A percentile compares a stretch with the other conserved stretches of the same genome.
These are phyloP conservation scores for Trachelipus rathkii DNA, from an alignment of 1,140 invertebrate species.

Conservation along the genomic window DNA sequence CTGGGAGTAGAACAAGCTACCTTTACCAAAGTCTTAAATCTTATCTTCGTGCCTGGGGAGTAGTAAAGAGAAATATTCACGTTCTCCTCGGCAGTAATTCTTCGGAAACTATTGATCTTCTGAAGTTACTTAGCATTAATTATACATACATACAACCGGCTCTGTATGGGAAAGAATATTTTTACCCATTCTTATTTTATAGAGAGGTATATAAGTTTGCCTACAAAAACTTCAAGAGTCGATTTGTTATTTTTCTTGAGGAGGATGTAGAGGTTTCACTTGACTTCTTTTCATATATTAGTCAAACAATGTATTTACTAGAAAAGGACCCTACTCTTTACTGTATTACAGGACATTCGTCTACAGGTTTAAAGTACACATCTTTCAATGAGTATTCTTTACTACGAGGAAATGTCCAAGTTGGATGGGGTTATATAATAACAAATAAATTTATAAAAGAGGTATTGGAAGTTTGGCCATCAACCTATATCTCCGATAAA, in stretches of 20 bases:
- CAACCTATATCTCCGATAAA: not conserved
- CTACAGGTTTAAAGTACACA: not conserved
- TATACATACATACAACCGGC: not conserved
- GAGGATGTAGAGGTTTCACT: slow-evolving; percentile 24
- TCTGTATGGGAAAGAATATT: not conserved
- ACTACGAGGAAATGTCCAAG: slow-evolving; percentile 17
- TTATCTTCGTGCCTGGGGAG: not conserved
- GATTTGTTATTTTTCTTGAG: slow-evolving; percentile 17
- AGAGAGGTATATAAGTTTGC: slow-evolving; percentile 20
- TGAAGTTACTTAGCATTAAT: not conserved
- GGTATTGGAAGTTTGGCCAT: not conserved
- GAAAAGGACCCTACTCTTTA: slow-evolving; percentile 17
- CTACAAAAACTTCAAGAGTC: not conserved
- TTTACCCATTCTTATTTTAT: slow-evolving; percentile 12
- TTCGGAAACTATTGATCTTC: not conserved
- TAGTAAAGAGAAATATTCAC: not conserved
- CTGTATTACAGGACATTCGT: slow-evolving; percentile 11
- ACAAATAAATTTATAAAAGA: not conserved
- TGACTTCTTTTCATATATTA: slow-evolving; percentile 29
- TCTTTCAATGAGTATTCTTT: not conserved
- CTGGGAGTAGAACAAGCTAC: not conserved
- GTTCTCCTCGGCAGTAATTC: not conserved
- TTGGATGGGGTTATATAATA: slow-evolving; percentile 25
- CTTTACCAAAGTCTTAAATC: slow-evolving; percentile 5
- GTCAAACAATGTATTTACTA: slow-evolving; percentile 16